These are phyloP conservation scores for Bos indicus DNA, from an alignment of 2,113 vertebrate species.

Conservation along the genomic window DNA sequence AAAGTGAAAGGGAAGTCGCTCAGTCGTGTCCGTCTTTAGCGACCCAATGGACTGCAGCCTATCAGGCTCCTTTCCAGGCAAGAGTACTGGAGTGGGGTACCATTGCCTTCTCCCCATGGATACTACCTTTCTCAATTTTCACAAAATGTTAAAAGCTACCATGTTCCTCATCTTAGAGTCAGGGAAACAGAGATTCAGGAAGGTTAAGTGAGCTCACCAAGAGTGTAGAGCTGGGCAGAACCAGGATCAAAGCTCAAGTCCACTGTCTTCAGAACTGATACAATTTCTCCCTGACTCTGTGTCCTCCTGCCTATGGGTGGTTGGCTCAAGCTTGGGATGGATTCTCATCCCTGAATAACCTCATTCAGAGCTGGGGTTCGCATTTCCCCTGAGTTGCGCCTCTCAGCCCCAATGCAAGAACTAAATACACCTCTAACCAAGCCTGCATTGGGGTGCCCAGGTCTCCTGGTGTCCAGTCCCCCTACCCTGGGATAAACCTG, in stretches of 20 bases:
- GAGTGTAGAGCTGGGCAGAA: neutral
- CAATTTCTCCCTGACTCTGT: neutral
- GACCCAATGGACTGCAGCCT: too few relatives aligned
- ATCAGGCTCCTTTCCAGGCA: too few relatives aligned
- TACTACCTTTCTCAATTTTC: neutral
- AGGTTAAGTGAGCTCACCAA: neutral
- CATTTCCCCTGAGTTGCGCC: too few relatives aligned
- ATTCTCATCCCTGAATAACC: neutral
- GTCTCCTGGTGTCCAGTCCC: neutral
- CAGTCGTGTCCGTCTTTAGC: too few relatives aligned
- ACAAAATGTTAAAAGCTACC: neutral
- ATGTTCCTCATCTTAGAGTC: neutral
- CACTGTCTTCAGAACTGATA: neutral
- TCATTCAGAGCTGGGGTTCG: neutral
- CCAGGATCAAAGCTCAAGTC: neutral
- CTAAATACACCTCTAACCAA: neutral
- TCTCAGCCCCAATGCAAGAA: neutral
- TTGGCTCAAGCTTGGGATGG: neutral
- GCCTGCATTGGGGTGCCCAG: neutral
- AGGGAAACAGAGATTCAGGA: neutral
- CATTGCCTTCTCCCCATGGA: neutral
- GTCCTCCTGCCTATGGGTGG: neutral
- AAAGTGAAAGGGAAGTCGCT: too few relatives aligned
- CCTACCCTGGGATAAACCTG: neutral
- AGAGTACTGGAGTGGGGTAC: too few relatives aligned